phyloP scores from a whole-genome alignment of 1,140 invertebrate genomes.

The Drosophila malerkotliana region DNA sequence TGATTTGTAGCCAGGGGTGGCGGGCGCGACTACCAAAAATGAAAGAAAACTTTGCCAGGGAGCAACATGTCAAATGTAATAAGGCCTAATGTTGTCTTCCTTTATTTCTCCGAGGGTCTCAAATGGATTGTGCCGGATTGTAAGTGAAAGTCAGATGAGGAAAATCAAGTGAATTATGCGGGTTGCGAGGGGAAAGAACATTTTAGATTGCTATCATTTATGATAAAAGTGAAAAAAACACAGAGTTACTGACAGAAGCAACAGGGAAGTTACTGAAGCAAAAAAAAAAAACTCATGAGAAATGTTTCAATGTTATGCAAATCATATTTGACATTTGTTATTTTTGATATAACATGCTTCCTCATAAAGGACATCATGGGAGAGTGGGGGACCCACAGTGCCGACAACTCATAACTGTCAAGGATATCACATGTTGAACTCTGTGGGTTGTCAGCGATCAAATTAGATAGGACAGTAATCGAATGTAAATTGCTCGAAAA shows the following conservation, averaged over 20 bases:
- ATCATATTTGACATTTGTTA: constrained; percentile 65
- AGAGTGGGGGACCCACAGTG: constrained; percentile 10
- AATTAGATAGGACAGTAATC: constrained; percentile 49
- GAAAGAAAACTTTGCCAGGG: constrained; percentile 48
- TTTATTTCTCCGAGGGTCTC: constrained; percentile 7
- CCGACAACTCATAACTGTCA: constrained; percentile 64
- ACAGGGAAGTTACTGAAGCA: constrained; percentile 21
- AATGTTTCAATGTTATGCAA: constrained; percentile 53
- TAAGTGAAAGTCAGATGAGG: constrained; percentile 54
- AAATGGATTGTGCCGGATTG: constrained; percentile 20
- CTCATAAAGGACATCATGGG: background rate
- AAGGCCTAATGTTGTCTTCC: constrained; percentile 62
- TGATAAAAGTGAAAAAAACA: constrained; percentile 23
- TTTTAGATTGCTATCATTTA: constrained; percentile 67
- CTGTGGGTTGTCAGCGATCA: constrained; percentile 27
- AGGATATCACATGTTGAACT: constrained; percentile 41
- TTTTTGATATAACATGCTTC: constrained; percentile 32
- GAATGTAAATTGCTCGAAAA: constrained; percentile 36
- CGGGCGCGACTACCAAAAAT: constrained; percentile 29
- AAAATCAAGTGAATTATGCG: constrained; percentile 62
- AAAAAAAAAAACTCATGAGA: constrained; percentile 9
- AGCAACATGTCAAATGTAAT: constrained; percentile 82
- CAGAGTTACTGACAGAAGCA: constrained; percentile 22
- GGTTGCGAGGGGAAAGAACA: constrained; percentile 34
- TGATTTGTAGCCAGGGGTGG: constrained; percentile 70